Evolutionary conservation across 2,888 invertebrate species (phyloP), one percentile per base, ranked within the genome.

Genomic region (Hyalella azteca): DNA sequence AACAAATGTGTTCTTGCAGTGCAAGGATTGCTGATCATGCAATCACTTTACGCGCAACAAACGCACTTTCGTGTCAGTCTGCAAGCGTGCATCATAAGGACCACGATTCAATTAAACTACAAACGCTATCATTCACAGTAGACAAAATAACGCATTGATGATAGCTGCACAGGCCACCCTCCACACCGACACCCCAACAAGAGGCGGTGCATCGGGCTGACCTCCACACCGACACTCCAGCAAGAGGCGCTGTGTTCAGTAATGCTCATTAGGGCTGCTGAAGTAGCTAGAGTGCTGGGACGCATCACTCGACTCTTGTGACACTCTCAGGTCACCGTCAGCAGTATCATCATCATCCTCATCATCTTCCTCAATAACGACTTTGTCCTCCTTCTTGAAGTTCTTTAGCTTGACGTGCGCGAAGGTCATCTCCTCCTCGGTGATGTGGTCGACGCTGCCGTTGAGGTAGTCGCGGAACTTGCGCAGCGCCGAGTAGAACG

Each of bases 401-500:
- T 80, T 83, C 29, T 66, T 81, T 26, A 81, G 78, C 54, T 79
- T 82, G 29, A 83, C 78, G 73, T 73, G 45, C 9, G 79, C 29
- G 54, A 83, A 83, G 36, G 80, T 80, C 22, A 83, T 50, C 36
- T 83, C 83, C 22, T 78, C 83, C 45, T 83, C 83, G 75, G 80
- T 73, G 49, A 83, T 36, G 39, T 80, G 76, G 26, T 45, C 73
- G n/a, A 79, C 49, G 26, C n/a, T 50, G 32, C 97, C 97, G 88
- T 95, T 95, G 80, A 97, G 90, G 89, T 94, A 95, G 90, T 98
- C 98, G 78, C 97, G 92, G 89, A 97, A 95, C 89, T 96, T 96
- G 89, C 96, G 97, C 73, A 98, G 91, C 78, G 97, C 97, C 82
- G 94, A 93, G 90, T 97, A 98, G 90, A 97, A 98, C 85, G 98